These are phyloP conservation scores for Paedocypris sp. DNA, from an alignment of 2,113 vertebrate genomes.

Conservation along the genomic window DNA sequence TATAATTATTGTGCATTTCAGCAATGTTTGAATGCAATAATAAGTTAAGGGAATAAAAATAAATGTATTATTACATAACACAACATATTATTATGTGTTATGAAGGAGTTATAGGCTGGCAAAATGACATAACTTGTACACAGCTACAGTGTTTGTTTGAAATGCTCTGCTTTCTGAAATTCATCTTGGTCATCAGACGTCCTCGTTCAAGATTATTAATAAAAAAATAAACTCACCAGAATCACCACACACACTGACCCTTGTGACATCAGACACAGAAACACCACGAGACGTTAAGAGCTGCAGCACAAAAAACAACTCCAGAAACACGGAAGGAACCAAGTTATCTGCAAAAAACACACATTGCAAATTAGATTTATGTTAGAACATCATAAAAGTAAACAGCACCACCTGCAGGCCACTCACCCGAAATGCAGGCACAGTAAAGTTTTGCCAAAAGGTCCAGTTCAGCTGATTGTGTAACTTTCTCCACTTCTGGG, in stretches of 20 bases:
- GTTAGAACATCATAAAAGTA: neutral
- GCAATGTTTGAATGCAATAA: too few relatives aligned
- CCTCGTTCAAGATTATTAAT: too few relatives aligned
- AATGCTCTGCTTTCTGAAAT: too few relatives aligned
- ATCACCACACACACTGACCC: constrained; percentile 29
- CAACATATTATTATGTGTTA: too few relatives aligned
- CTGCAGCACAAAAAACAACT: constrained; percentile 93
- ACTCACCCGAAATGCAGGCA: constrained; percentile 78
- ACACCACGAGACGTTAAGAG: constrained; percentile 74
- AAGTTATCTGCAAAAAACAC: constrained; percentile 72
- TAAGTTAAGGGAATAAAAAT: too few relatives aligned
- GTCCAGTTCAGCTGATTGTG: constrained; percentile 68
- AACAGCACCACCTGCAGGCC: constrained; percentile 33
- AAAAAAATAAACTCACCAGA: constrained; percentile 46
- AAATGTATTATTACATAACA: too few relatives aligned
- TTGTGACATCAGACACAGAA: constrained; percentile 27
- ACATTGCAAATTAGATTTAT: neutral
- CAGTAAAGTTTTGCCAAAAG: constrained; percentile 81
- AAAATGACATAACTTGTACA: too few relatives aligned
- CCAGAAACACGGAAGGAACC: constrained; percentile 90
- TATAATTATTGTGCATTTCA: too few relatives aligned
- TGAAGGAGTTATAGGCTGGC: too few relatives aligned
- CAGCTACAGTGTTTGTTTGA: too few relatives aligned
- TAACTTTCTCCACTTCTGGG: constrained; percentile 72
- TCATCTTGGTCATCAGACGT: too few relatives aligned